Evolutionary conservation across 1,140 invertebrate genomes (phyloP).

Genomic region (Mamestra configurata): DNA sequence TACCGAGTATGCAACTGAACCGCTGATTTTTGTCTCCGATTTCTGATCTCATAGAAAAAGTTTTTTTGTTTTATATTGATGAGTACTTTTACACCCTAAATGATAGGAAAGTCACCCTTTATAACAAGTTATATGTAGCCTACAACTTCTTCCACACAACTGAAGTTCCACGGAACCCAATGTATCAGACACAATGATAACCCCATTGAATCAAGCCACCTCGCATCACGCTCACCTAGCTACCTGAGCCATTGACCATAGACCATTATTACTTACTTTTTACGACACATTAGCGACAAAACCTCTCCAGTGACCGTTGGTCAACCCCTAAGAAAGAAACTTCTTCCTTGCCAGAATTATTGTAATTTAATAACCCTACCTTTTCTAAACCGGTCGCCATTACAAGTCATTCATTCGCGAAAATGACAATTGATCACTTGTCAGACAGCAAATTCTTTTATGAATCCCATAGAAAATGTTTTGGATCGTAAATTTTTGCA

Average conservation of each 20-base stretch:
- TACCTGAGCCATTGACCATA: background rate
- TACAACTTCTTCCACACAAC: background rate
- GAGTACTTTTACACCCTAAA: no score
- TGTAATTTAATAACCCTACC: slow-evolving; percentile 83
- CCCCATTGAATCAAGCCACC: background rate
- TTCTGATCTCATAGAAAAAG: no score
- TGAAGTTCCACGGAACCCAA: background rate
- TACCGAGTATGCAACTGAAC: no score
- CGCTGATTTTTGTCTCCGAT: no score
- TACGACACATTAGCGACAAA: slow-evolving; percentile 33
- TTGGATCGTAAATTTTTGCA: slow-evolving; percentile 78
- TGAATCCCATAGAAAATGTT: slow-evolving; percentile 68
- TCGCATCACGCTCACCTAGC: background rate
- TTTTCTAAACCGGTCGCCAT: slow-evolving; percentile 63
- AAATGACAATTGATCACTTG: slow-evolving; percentile 83
- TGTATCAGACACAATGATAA: slow-evolving; percentile 12
- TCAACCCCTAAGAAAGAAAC: slow-evolving; percentile 57
- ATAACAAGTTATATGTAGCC: no score
- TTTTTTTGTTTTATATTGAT: no score
- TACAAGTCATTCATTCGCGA: slow-evolving; percentile 73
- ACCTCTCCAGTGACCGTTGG: slow-evolving; percentile 56
- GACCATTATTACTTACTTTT: slow-evolving; percentile 16
- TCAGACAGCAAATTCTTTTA: slow-evolving; percentile 71
- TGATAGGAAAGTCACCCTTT: no score
- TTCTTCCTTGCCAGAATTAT: slow-evolving; percentile 72